Evolutionary conservation across 1,140 invertebrate genomes (phyloP), one percentile per base, ranked within the genome.

Genomic region (Anastrepha ludens): DNA sequence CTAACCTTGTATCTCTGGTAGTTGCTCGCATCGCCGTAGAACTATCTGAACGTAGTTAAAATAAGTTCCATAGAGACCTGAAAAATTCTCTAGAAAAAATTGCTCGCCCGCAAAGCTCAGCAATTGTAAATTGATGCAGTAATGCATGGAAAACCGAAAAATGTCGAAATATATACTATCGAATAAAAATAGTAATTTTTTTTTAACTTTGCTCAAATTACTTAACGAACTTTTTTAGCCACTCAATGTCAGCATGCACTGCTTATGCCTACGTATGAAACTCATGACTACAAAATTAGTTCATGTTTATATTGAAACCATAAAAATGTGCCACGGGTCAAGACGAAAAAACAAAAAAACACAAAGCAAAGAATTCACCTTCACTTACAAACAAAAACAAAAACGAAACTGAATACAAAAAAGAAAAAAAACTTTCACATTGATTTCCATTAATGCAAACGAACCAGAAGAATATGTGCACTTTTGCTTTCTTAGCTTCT

Each of bases 281-380:
- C 39, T 59, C n/a, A 41, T 85, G 50, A 5, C 50, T n/a, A 0
- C n/a, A 55, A 65, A 86, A 86, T 44, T 62, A 86, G 62, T 86
- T 86, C 58, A 62, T 86, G 62, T 86, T 86, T 86, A 86, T 65
- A 86, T 86, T 64, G 85, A 86, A 86, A 44, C 62, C 62, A 47
- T 62, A 65, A 64, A 86, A 86, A 86, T 62, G 62, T 39, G 62
- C 17, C 58, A 60, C 39, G 62, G 39, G 58, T 47, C 58, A 60
- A 86, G n/a, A 44, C 17, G 29, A 60, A 62, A 41, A 60, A 86
- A 59, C 0, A 64, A 62, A 9, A 15, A 64, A n/a, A 44, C 39
- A 44, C 20, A 44, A 20, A 86, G 2, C 15, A 81, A 81, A 81
- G 0, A 20, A 67, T 39, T 81, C 47, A 81, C 74, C 74, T 81